phyloP scores from a whole-genome alignment of 1,140 invertebrate species.

The Himalopsyche phryganea region DNA sequence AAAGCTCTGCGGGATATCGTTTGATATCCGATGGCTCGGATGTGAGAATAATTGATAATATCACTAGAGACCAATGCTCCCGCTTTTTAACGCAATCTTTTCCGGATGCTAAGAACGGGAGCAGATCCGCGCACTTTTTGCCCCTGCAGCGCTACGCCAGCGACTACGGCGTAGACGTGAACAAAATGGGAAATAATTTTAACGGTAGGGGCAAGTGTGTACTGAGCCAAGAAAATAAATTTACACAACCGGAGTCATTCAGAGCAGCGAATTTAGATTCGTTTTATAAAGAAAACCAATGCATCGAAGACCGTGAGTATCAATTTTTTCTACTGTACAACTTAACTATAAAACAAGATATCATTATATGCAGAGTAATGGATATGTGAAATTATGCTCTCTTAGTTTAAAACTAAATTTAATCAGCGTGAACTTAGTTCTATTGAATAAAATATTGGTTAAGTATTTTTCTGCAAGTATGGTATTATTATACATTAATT shows the following conservation, averaged over 20 bases:
- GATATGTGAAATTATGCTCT: too few relatives aligned
- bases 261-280: conserved; percentile 59
- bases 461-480: too few relatives aligned
- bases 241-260: conserved; percentile 59
- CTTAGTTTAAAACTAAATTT: too few relatives aligned
- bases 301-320: conserved; percentile 52
- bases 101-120: background rate
- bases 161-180: conserved; percentile 11
- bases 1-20: conserved; percentile 46
- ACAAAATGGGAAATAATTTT: conserved; percentile 11
- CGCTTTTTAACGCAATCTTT: conserved; percentile 36
- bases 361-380: too few relatives aligned
- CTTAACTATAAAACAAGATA: too few relatives aligned
- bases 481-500: too few relatives aligned
- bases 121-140: conserved; percentile 29
- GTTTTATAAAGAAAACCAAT: conserved; percentile 64
- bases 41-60: conserved; percentile 39
- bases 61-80: conserved; percentile 44
- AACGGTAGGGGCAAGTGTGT: conserved; percentile 52
- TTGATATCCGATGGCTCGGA: conserved; percentile 39
- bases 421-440: too few relatives aligned
- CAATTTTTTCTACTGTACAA: too few relatives aligned
- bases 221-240: conserved; percentile 57
- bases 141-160: background rate
- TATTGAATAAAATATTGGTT: too few relatives aligned